These are phyloP conservation scores for Tenthredo distinguenda DNA, from an alignment of 2,888 invertebrate genomes.

Conservation along the genomic window DNA sequence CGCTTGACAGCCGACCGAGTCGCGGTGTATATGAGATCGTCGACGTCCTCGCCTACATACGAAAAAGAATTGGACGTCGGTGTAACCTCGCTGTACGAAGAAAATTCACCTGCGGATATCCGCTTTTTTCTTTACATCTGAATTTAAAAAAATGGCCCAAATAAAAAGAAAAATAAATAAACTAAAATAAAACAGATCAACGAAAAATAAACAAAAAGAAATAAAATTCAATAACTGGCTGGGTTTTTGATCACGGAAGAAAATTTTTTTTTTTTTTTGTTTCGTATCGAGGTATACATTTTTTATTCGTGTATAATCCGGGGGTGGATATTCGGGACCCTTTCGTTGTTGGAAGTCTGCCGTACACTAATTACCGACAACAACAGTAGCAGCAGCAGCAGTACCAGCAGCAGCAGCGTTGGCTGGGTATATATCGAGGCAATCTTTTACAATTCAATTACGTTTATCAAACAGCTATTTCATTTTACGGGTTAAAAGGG, in stretches of 20 bases:
- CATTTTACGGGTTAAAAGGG: constrained; percentile 47
- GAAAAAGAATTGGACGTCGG: constrained; percentile 43
- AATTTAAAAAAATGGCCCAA: background rate
- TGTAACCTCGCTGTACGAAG: background rate
- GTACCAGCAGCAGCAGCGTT: background rate
- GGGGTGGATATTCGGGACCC: constrained; percentile 14
- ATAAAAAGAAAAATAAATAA: too few species aligned
- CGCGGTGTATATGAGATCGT: constrained; percentile 54
- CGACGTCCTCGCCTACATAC: constrained; percentile 46
- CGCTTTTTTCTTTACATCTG: background rate
- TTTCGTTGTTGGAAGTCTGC: constrained; percentile 31
- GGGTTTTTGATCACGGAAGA: background rate
- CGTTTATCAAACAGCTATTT: constrained; percentile 50
- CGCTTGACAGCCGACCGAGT: constrained; percentile 66
- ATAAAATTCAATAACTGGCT: background rate
- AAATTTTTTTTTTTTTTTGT: background rate
- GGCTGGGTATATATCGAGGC: constrained; percentile 23
- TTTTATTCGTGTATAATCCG: constrained; percentile 27
- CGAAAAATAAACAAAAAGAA: background rate
- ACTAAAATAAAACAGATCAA: background rate
- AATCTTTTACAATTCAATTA: constrained; percentile 50
- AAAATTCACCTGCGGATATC: background rate
- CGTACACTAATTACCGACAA: constrained; percentile 20
- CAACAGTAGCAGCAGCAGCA: background rate
- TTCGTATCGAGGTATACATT: background rate